Conservation (phyloP, 2,113 vertebrate species). For the Lucifuga dentata region DNA sequence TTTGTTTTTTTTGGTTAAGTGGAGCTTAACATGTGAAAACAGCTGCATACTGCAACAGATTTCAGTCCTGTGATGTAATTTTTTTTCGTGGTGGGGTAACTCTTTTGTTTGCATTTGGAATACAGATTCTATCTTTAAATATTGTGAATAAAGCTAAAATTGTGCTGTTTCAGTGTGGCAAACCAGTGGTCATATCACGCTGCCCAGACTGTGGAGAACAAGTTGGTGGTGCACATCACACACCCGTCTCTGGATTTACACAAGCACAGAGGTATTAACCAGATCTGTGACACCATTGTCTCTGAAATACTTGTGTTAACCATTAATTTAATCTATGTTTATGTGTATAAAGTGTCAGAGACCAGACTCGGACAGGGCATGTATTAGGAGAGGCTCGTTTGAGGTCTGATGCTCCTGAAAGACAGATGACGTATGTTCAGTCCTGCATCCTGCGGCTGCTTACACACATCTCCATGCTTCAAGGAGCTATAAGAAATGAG, state of each 20-base stretch:
- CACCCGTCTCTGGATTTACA: conserved; percentile 53
- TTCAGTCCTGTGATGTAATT: too few relatives aligned
- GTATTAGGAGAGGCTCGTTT: conserved; percentile 59
- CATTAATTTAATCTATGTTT: background rate
- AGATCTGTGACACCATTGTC: background rate
- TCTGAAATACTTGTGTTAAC: background rate
- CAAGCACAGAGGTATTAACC: background rate
- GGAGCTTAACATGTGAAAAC: too few relatives aligned
- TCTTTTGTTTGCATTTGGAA: too few relatives aligned
- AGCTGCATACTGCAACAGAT: too few relatives aligned
- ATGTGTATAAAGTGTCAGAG: background rate
- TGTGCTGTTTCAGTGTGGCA: conserved; percentile 73
- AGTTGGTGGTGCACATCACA: conserved; percentile 53
- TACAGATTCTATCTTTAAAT: too few relatives aligned
- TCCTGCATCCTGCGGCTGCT: conserved; percentile 74
- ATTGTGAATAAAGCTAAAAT: too few relatives aligned
- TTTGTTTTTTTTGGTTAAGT: too few relatives aligned
- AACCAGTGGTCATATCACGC: fast-evolving
- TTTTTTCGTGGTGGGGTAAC: too few relatives aligned
- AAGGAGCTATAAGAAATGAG: conserved; percentile 53
- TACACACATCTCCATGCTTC: conserved; percentile 80
- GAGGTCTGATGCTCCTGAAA: conserved; percentile 77
- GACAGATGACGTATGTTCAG: conserved; percentile 64
- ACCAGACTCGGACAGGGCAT: conserved; percentile 75
- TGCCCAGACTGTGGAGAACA: conserved; percentile 67